Evolutionary conservation across 2,888 invertebrate genomes (phyloP), one percentile per base, ranked within the genome.

Genomic region (Oscheius myriophilus): DNA sequence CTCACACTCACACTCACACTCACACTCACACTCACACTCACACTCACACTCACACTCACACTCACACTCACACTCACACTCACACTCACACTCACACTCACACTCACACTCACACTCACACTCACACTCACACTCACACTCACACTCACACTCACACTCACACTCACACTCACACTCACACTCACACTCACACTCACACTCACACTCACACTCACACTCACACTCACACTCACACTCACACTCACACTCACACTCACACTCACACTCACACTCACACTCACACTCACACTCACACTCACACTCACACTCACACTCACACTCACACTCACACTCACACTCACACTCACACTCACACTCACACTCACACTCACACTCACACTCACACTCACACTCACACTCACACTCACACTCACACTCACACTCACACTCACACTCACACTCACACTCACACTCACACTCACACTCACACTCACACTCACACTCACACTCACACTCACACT

Each of bases 1-100:
- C 18, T n/a, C 52, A 39, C 62, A 46, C 62, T 9, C 53, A 42
- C 23, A 43, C 53, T 49, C 49, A 33, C n/a, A 18, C 25, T 53
- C 26, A 26, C 26, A 26, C 39, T 54, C 39, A 6, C 9, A 6
- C 33, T 33, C 33, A 6, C 33, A 6, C 33, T 33, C 9, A 6
- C 33, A 6, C 33, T 33, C 33, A 6, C 33, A 12, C 42, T 46
- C 46, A 7, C 23, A 6, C 25, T 53, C 21, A n/a, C n/a, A n/a
- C n/a, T 23, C 53, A 11, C 26, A 11, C 23, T 53, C 23, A 6
- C 23, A 3, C 25, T 25, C 23, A 6, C 23, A 7, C 18, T n/a
- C 52, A 39, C 62, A 46, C 62, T 9, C 53, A 42, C 23, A 43
- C 53, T 49, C 49, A 33, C n/a, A 18, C 25, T 53, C 26, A 26